Conservation (phyloP, 2,113 vertebrate genomes). For the Aldabrachelys gigantea region DNA sequence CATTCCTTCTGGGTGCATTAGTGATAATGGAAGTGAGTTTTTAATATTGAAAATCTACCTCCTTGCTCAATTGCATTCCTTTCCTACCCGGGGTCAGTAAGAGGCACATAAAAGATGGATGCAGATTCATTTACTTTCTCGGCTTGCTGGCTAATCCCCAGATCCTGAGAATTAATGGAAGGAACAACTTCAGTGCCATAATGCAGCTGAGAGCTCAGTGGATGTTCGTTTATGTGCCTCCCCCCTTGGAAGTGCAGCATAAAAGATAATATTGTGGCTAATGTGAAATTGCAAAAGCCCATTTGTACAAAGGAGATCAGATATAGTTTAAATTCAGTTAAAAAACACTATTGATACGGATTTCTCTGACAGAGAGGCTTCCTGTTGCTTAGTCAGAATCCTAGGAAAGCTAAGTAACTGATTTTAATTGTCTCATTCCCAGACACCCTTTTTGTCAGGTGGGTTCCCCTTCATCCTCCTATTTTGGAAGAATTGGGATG, state of each 20-base stretch:
- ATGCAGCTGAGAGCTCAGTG: not conserved
- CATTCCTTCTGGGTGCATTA: not conserved
- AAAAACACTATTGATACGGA: not conserved
- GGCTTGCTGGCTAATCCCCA: not conserved
- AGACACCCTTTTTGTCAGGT: not conserved
- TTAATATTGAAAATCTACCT: slow-evolving; percentile 19
- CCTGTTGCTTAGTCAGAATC: not conserved
- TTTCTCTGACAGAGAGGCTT: not conserved
- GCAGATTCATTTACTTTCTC: slow-evolving; percentile 2
- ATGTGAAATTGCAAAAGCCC: not conserved
- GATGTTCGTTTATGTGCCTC: not conserved
- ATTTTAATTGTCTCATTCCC: not conserved
- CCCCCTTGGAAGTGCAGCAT: not conserved
- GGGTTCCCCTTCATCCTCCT: not conserved
- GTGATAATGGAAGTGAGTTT: slow-evolving; percentile 24
- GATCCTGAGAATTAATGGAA: not conserved
- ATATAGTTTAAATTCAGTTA: not conserved
- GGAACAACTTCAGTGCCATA: not conserved
- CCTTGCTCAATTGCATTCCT: slow-evolving; percentile 14
- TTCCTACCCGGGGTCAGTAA: not conserved
- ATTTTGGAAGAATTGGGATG: not conserved
- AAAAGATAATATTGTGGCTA: not conserved
- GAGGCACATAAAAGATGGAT: not conserved
- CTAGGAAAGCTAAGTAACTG: not conserved
- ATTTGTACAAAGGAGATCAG: slow-evolving; percentile 10